Conservation (phyloP, 2,888 invertebrate species). For the Drosophila lutescens region DNA sequence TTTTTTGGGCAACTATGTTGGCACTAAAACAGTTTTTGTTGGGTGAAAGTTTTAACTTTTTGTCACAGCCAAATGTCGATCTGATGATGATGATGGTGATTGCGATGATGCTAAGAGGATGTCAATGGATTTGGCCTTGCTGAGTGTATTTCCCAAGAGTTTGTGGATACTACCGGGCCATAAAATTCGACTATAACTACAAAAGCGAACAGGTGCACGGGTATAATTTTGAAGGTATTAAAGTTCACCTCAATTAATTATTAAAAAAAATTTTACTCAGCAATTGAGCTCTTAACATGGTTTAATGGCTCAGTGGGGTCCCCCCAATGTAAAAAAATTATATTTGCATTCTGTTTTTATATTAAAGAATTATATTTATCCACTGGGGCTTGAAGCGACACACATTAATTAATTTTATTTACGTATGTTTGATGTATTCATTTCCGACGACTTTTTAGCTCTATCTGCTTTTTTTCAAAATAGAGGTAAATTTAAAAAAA, state of each 20-base stretch:
- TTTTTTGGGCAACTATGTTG: conserved; percentile 38
- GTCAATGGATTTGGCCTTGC: conserved; percentile 36
- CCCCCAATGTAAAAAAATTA: too few species aligned
- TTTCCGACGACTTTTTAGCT: neutral
- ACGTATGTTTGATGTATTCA: too few species aligned
- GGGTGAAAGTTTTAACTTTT: conserved; percentile 37
- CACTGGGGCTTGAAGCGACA: neutral
- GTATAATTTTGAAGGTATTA: neutral
- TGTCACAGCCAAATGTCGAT: conserved; percentile 33
- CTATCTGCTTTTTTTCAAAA: too few species aligned
- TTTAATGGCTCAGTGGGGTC: too few species aligned
- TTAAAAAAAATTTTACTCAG: too few species aligned
- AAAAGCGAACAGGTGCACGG: neutral
- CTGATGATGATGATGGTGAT: conserved; percentile 22
- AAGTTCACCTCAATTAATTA: too few species aligned
- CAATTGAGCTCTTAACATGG: too few species aligned
- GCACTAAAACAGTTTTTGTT: conserved; percentile 8
- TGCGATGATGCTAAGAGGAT: conserved; percentile 15
- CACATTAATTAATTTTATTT: too few species aligned
- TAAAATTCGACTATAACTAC: neutral
- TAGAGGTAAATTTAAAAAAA: too few species aligned
- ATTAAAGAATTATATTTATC: neutral
- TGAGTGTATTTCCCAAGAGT: neutral
- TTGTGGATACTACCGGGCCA: neutral
- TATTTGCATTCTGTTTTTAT: too few species aligned